A percentile compares a stretch with the other conserved stretches of the same genome.
These are phyloP conservation scores for Antechinus stuartii DNA, from an alignment of 2,113 vertebrate species.

Conservation along the genomic window DNA sequence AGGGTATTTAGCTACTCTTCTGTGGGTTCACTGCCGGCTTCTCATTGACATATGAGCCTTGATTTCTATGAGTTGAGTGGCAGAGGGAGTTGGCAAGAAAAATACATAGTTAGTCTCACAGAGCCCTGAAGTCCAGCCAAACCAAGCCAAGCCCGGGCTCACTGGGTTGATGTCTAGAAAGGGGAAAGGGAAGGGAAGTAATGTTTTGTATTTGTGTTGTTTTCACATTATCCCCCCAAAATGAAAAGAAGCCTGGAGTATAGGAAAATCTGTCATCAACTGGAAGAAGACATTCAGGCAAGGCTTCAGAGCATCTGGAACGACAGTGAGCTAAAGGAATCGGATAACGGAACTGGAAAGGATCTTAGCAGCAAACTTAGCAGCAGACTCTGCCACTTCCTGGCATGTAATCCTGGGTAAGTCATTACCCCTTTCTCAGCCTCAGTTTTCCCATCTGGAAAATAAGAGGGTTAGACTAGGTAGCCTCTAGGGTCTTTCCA, in stretches of 20 bases:
- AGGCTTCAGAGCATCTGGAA: too few relatives aligned
- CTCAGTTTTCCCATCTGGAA: background rate
- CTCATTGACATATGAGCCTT: slow-evolving; percentile 11
- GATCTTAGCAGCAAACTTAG: background rate
- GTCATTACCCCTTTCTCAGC: background rate
- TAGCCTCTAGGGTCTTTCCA: too few relatives aligned
- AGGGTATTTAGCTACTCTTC: slow-evolving; percentile 30
- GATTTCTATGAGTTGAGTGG: background rate
- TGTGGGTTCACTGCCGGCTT: slow-evolving; percentile 71
- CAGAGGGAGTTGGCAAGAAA: slow-evolving; percentile 22
- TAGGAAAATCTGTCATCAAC: slow-evolving; percentile 74
- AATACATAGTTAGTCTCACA: slow-evolving; percentile 45
- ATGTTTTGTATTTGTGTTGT: slow-evolving; percentile 41
- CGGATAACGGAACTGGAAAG: slow-evolving; percentile 77
- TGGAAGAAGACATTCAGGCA: slow-evolving; percentile 62
- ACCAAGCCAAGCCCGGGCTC: background rate
- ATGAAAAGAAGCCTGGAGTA: slow-evolving; percentile 68
- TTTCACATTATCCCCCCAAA: background rate
- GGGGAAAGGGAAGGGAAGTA: slow-evolving; percentile 6
- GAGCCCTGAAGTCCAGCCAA: background rate
- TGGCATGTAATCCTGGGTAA: background rate
- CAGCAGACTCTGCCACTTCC: background rate
- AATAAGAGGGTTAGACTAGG: background rate
- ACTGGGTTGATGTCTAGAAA: slow-evolving; percentile 34
- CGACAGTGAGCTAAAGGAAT: background rate